Evolutionary conservation across 2,113 vertebrate genomes (phyloP), one percentile per base, ranked within the genome.

Genomic region (Polyodon spathula): DNA sequence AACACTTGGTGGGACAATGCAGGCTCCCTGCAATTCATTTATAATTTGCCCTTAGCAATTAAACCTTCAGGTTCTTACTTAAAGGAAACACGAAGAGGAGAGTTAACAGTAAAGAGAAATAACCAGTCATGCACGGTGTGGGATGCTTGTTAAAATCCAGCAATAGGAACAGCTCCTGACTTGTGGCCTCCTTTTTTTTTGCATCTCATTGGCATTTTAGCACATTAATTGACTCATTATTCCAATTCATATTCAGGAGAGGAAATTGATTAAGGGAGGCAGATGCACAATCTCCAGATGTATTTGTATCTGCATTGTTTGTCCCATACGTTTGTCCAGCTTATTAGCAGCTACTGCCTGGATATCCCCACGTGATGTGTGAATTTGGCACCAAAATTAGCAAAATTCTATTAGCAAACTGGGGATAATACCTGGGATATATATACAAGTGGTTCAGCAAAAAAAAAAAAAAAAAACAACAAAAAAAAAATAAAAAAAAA

Each of bases 221-320:
- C 81, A 88, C 85, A 72, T 88, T 92, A 94, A 93, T 93, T 92
- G 88, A 95, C 91, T 95, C 90, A 91, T 94, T 93, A 93, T 90
- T 88, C 80, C 78, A 81, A 87, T 89, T 89, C 78, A 77, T 83
- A 85, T 88, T 84, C 78, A 76, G 84, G 81, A 82, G 80, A 85
- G 81, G 75, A 86, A 81, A 86, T 75, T 90, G 89, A 91, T 89
- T 89, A 90, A 86, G 78, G 77, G 59, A 84, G 88, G 88, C 89
- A 92, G 87, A 89, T 90, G 88, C 85, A 87, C 85, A 76, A 75
- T 89, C 86, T 88, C 88, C 79, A 86, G 86, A 84, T 82, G 14
- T 80, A 81, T 68, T 77, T 73, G 72, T 73, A 78, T 77, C 71
- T 3, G 72, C 39, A 2, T 79, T 84, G 80, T 80, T 87, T 85